These are phyloP conservation scores for Brachionus paranguensis DNA, from an alignment of 1,140 invertebrate genomes.

Conservation along the genomic window DNA sequence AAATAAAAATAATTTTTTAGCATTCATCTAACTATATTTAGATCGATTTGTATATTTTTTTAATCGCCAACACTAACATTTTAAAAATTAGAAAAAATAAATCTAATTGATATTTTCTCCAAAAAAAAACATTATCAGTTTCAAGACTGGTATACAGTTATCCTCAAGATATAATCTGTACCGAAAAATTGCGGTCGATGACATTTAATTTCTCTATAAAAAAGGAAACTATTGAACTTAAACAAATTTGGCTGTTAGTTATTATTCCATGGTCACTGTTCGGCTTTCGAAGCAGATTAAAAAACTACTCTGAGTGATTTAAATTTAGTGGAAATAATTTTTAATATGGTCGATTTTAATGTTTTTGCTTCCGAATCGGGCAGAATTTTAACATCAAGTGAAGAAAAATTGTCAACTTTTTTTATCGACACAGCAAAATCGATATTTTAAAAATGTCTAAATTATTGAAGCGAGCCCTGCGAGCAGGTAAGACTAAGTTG, in stretches of 20 bases:
- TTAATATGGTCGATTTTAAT: neutral
- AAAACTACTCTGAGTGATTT: slow-evolving; percentile 9
- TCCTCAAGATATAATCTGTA: neutral
- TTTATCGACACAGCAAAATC: neutral
- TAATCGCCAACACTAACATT: neutral
- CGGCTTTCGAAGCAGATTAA: neutral
- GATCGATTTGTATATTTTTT: neutral
- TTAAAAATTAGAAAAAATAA: neutral
- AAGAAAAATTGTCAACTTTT: neutral
- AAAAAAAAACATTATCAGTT: slow-evolving; percentile 5
- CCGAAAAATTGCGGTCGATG: neutral
- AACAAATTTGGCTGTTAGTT: neutral
- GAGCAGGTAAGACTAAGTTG: neutral
- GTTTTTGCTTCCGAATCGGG: neutral
- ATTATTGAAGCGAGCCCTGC: neutral
- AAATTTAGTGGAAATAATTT: slow-evolving; percentile 25
- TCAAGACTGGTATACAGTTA: neutral
- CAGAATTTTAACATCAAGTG: neutral
- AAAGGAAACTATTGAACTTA: neutral
- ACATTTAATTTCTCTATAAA: neutral
- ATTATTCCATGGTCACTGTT: slow-evolving; percentile 13
- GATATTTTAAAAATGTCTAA: neutral
- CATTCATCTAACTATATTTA: neutral
- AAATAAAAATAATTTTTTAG: neutral
- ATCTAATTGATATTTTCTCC: neutral